Percentiles rank a stretch among this genome's conserved stretches.
Conservation (phyloP, 1,140 invertebrate genomes). For the Mizuhopecten yessoensis region DNA sequence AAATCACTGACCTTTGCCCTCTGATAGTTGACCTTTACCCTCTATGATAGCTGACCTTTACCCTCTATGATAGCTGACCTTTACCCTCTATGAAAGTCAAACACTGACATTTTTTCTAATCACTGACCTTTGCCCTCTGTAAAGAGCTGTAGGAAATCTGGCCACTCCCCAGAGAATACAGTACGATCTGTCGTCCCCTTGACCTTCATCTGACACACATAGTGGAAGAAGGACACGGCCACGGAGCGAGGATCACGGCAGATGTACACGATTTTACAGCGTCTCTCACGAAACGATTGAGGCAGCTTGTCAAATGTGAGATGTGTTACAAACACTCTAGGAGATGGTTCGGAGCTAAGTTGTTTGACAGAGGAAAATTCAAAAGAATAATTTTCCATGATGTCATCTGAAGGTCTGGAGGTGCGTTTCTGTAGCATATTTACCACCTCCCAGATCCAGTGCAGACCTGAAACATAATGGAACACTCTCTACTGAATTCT, state of each 20-base stretch:
- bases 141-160: not conserved
- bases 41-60: too few relatives aligned
- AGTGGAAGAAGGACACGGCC: not conserved
- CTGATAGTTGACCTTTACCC: too few relatives aligned
- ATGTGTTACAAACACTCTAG: not conserved
- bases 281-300: not conserved
- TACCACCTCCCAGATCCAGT: conserved; percentile 6
- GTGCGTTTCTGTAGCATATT: not conserved
- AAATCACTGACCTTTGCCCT: too few relatives aligned
- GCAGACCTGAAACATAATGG: not conserved
- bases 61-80: too few relatives aligned
- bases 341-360: not conserved
- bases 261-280: not conserved
- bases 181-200: not conserved
- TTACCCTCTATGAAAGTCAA: too few relatives aligned
- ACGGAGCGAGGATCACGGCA: not conserved
- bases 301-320: not conserved
- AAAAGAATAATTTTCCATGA: not conserved
- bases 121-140: conserved; percentile 29
- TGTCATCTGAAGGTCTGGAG: not conserved
- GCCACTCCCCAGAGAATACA: not conserved
- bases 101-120: not conserved
- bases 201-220: not conserved
- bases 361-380: not conserved
- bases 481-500: too few relatives aligned